Evolutionary conservation across 2,888 invertebrate genomes (phyloP).

Genomic region (Amphimallon solstitiale): DNA sequence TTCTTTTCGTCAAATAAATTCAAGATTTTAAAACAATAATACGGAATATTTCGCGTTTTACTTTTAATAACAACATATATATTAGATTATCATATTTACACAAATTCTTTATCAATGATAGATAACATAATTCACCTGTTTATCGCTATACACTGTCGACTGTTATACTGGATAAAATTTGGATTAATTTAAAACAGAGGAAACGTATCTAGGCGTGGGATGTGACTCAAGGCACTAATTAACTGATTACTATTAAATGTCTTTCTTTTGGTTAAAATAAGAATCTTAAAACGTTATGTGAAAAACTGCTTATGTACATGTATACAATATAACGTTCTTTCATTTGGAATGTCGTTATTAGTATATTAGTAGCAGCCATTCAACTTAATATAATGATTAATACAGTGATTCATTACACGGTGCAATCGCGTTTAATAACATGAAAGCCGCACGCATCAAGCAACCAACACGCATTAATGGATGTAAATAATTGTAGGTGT

Average conservation of each 20-base stretch:
- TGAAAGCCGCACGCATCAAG: not conserved
- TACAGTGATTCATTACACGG: slow-evolving; percentile 5
- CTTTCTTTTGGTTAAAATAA: not conserved
- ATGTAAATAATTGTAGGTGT: slow-evolving; percentile 1
- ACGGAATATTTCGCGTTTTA: not conserved
- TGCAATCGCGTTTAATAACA: not conserved
- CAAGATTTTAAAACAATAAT: too few relatives aligned
- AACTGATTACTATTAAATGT: not conserved
- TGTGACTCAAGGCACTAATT: not conserved
- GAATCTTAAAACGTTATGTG: not conserved
- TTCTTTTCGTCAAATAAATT: too few relatives aligned
- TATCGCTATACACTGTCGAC: slow-evolving; percentile 7
- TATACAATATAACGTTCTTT: not conserved
- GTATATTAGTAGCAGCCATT: not conserved
- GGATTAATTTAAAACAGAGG: slow-evolving; percentile 5
- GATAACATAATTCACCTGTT: slow-evolving; percentile 20
- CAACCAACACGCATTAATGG: not conserved
- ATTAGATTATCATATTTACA: too few relatives aligned
- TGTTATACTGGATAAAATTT: not conserved
- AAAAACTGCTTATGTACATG: too few relatives aligned
- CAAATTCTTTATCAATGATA: slow-evolving; percentile 1
- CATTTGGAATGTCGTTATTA: not conserved
- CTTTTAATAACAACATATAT: not conserved
- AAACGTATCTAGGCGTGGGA: slow-evolving; percentile 7
- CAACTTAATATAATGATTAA: slow-evolving; percentile 9